Evolutionary conservation across 2,888 invertebrate genomes (phyloP).

Genomic region (Plemyria rubiginata): DNA sequence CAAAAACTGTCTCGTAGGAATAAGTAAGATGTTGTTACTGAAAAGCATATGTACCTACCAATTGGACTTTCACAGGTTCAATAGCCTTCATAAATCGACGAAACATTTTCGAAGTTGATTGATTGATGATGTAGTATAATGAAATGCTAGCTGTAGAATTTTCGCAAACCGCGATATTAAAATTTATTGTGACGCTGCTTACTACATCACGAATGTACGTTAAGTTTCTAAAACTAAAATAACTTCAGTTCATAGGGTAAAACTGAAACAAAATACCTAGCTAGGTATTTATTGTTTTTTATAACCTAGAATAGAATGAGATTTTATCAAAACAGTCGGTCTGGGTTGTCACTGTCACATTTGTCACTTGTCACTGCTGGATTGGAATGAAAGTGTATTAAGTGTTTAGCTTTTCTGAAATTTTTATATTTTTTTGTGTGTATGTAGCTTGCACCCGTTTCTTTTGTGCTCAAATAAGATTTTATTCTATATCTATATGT

Average conservation of each 20-base stretch:
- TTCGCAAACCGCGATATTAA: neutral
- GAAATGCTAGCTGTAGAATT: neutral
- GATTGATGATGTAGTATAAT: neutral
- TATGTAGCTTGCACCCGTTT: too few species aligned
- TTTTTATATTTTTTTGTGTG: too few species aligned
- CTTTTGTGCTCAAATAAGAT: too few species aligned
- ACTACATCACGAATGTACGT: neutral
- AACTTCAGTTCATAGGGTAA: too few species aligned
- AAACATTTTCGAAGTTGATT: conserved; percentile 59
- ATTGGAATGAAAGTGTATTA: too few species aligned
- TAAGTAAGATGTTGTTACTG: neutral
- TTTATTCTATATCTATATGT: too few species aligned
- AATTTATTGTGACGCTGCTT: neutral
- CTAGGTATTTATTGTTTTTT: neutral
- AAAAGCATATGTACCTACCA: conserved; percentile 53
- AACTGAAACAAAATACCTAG: too few species aligned
- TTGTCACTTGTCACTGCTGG: too few species aligned
- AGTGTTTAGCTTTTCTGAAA: too few species aligned
- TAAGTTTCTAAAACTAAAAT: too few species aligned
- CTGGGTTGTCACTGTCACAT: too few species aligned
- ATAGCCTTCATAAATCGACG: conserved; percentile 65
- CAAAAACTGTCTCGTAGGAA: neutral
- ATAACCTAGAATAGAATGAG: neutral
- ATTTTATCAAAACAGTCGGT: neutral
- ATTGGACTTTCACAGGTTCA: conserved; percentile 62